Evolutionary conservation across 2,888 invertebrate genomes (phyloP), one percentile per base, ranked within the genome.

Genomic region (Papilio demoleus): DNA sequence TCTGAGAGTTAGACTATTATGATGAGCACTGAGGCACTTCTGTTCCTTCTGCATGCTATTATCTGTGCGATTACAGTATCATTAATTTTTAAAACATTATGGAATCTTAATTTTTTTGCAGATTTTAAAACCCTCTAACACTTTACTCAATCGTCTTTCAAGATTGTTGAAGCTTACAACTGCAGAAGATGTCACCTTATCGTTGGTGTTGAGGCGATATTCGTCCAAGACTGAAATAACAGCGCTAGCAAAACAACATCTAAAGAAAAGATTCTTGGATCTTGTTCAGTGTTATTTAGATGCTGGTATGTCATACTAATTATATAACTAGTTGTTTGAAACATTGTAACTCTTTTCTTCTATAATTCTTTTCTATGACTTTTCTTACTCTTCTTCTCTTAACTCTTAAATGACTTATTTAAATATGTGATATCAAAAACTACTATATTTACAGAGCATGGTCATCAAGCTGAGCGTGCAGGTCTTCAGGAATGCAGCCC

Each of bases 151-250:
- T 81, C 96, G 97, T 84, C 94, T 99, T 79, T 96, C 96, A 88
- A 96, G 97, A 93, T 94, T 97, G 81, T 94, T 98, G 81, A 96
- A 96, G 86, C 94, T 98, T 81, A 96, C 96, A 71, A 95, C 97
- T 78, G 96, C 98, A 59, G 97, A 98, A 91, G 98, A 99, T 94
- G 97, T 98, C 81, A 96, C 97, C 63, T 96, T 98, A 88, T 97
- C 97, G 70, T 93, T 99, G 80, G 96, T 97, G 71, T 92, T 98
- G 74, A 94, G 96, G 76, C 86, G 96, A 74, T 95, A 97, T 82
- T 97, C 98, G 19, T 94, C 95, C 56, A 96, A 96, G 86, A 83
- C 94, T 60, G 98, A 98, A 79, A 94, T 97, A 70, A 94, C 95
- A 72, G 93, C 93, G 75, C 93, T 95, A 80, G 96, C 98, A 34